Evolutionary conservation across 2,113 vertebrate genomes (phyloP).

Genomic region (Ranitomeya variabilis): DNA sequence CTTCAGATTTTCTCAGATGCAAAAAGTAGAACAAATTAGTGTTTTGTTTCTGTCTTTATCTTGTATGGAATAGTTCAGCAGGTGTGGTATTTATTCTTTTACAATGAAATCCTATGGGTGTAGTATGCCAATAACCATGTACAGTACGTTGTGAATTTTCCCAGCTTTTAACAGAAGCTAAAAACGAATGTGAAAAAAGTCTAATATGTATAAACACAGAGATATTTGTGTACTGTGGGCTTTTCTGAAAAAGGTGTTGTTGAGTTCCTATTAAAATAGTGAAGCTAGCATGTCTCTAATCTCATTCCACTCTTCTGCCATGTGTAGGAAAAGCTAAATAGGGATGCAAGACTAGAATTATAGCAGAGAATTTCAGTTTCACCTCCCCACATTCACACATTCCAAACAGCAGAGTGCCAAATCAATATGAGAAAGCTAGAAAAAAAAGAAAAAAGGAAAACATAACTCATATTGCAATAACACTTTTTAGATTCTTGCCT

Average conservation of each 20-base stretch:
- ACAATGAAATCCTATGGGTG: too few relatives aligned
- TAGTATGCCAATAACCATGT: too few relatives aligned
- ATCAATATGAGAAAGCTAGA: slow-evolving; percentile 32
- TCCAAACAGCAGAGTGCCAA: slow-evolving; percentile 30
- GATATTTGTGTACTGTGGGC: not conserved
- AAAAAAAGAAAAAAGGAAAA: slow-evolving; percentile 50
- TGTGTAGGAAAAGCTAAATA: slow-evolving; percentile 12
- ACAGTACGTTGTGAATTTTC: too few relatives aligned
- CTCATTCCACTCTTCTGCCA: not conserved
- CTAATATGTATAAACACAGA: not conserved
- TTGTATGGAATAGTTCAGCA: too few relatives aligned
- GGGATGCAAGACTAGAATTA: slow-evolving; percentile 2
- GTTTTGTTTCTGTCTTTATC: too few relatives aligned
- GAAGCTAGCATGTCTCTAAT: not conserved
- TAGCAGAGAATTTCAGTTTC: slow-evolving; percentile 22
- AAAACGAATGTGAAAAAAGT: too few relatives aligned
- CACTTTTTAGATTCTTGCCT: slow-evolving; percentile 36
- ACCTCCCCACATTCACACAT: slow-evolving; percentile 28
- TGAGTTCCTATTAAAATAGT: not conserved
- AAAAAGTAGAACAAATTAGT: too few relatives aligned
- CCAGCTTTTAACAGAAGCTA: too few relatives aligned
- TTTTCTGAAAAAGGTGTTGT: slow-evolving; percentile 2
- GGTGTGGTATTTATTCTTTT: too few relatives aligned
- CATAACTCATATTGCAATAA: slow-evolving; percentile 40
- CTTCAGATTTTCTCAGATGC: too few relatives aligned